These are phyloP conservation scores for Tetraodon nigroviridis DNA, from an alignment of 2,113 vertebrate genomes.

Conservation along the genomic window DNA sequence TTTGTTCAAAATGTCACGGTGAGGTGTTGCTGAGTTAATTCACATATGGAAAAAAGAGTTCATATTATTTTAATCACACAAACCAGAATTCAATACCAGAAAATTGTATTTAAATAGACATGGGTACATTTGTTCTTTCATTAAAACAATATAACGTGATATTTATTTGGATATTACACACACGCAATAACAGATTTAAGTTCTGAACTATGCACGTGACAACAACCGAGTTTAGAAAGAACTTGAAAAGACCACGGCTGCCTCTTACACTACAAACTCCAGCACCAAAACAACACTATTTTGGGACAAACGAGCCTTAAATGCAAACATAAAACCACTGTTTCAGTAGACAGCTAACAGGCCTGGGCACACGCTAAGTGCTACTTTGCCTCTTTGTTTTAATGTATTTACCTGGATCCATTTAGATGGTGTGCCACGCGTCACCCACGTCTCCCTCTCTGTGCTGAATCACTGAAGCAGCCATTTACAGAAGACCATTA, in stretches of 20 bases:
- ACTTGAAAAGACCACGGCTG: too few species aligned
- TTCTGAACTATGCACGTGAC: too few species aligned
- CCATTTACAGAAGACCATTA: background rate
- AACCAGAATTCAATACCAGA: too few species aligned
- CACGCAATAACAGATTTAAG: too few species aligned
- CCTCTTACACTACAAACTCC: too few species aligned
- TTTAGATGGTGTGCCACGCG: slow-evolving; percentile 31
- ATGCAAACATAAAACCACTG: slow-evolving; percentile 10
- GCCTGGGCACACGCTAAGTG: slow-evolving; percentile 26
- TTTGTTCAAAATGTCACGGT: slow-evolving; percentile 24
- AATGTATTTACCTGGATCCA: slow-evolving; percentile 52
- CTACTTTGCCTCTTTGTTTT: slow-evolving; percentile 37
- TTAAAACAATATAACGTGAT: background rate
- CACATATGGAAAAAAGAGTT: background rate
- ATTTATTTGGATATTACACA: background rate
- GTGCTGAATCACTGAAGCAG: background rate
- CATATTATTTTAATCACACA: background rate
- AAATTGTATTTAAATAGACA: too few species aligned
- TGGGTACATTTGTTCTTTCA: too few species aligned
- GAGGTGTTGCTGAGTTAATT: background rate
- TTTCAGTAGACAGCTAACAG: slow-evolving; percentile 25
- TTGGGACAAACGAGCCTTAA: background rate
- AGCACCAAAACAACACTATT: too few species aligned
- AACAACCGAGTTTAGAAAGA: too few species aligned
- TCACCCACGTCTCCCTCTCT: too few species aligned